phyloP scores from a whole-genome alignment of 1,140 invertebrate genomes.

The Leguminivora glycinivorella region DNA sequence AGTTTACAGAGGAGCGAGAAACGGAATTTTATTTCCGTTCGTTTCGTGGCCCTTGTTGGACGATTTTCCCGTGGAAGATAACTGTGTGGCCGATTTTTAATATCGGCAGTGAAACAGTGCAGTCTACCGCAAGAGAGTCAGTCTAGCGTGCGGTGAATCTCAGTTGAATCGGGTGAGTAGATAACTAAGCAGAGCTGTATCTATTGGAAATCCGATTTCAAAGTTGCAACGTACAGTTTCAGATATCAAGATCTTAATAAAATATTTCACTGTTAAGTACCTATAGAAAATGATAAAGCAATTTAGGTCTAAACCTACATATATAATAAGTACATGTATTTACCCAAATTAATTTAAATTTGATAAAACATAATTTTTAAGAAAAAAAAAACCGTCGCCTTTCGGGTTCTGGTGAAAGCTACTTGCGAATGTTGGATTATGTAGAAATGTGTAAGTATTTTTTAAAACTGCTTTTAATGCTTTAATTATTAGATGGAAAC shows the following conservation, averaged over 20 bases:
- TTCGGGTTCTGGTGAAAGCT: too few species aligned
- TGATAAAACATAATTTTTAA: too few species aligned
- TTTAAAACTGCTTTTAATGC: too few species aligned
- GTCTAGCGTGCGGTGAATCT: constrained; percentile 18
- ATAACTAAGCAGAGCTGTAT: constrained; percentile 9
- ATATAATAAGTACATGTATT: too few species aligned
- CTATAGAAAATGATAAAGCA: too few species aligned
- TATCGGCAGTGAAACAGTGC: constrained; percentile 15
- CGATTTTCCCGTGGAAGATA: constrained; percentile 5
- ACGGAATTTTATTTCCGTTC: not conserved
- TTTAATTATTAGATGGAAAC: too few species aligned
- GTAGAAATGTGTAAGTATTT: too few species aligned
- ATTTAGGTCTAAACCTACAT: too few species aligned
- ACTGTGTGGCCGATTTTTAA: constrained; percentile 18
- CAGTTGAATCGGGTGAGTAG: constrained; percentile 20
- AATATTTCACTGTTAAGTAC: too few species aligned
- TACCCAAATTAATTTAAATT: too few species aligned
- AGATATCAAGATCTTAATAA: not conserved
- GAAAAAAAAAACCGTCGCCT: too few species aligned
- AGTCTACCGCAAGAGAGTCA: constrained; percentile 19
- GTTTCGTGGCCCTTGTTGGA: not conserved
- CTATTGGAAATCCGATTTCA: constrained; percentile 18
- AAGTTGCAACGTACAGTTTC: not conserved
- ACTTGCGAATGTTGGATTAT: too few species aligned
- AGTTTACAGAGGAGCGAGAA: constrained; percentile 8